Evolutionary conservation across 2,113 vertebrate species (phyloP), one percentile per base, ranked within the genome.

Genomic region (Oceanodroma tethys): DNA sequence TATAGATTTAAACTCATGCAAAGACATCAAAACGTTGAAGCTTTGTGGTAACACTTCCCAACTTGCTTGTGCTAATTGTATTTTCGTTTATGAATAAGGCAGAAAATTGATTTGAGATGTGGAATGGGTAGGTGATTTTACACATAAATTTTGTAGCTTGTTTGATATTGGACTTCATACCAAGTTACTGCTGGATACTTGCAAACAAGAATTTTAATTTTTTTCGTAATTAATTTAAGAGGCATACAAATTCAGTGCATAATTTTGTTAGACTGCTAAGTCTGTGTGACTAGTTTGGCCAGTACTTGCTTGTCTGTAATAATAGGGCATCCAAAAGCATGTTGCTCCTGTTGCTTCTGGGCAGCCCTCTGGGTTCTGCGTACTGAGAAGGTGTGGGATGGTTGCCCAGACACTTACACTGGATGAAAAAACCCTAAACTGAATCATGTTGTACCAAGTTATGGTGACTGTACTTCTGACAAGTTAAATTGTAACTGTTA

Each of bases 401-500:
- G 38, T 73, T 96, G 70, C 70, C 78, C 70, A 67, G 86, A 79
- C 38, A 17, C 50, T 48, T 63, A 34, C 5, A 29, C 7, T 70
- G 53, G 8, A 20, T 55, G 23, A n/a, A 26, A 62, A 82, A 88
- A 56, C 34, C 1, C 11, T 18, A 42, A 70, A 89, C 56, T 76
- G 74, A 68, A 89, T 91, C 73, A 17, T 52, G 56, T 94, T 93
- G 80, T 95, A 87, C 87, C 8, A 8, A 90, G 62, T 92, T 88
- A 30, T 14, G 56, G 55, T 60, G 91, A 47, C 78, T 87, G 29
- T 79, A 40, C 56, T 79, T 75, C 56, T 81, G 78, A 86, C 68
- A 63, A 55, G 50, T 56, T 92, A 70, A 85, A 63, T n/a, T 59
- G 40, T 59, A 65, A n/a, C 13, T 67, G n/a, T 34, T 72, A 13